Base-by-base conservation (phyloP, 2,113 vertebrate genomes). In the Otus sunia region DNA sequence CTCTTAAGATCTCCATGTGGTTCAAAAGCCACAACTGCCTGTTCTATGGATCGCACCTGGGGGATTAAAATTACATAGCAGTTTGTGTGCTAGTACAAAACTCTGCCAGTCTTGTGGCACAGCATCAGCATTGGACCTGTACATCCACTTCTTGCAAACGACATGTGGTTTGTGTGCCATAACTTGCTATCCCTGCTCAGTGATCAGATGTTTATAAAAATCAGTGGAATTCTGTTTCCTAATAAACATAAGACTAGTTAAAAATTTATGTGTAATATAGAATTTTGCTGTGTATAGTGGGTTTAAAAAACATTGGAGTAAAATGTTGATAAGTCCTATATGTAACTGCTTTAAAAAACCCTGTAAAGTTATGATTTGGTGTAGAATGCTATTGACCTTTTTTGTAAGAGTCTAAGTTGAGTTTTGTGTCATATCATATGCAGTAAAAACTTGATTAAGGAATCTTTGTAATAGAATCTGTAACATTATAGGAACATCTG, bases 321-420 rank as follows among this genome's bases (percentile, higher is more conserved):
- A 59, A 72, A 43, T 0, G 0, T 45, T 68, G 27, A 1, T 53
- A 53, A 73, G 5, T 50, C 34, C 22, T 18, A 2, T 23, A 26
- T 67, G 21, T 49, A 67, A 23, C 41, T 64, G 6, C 20, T 63
- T 37, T 47, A n/a, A 83, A 80, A 52, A 30, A 22, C 0, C 27
- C 2, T 7, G 5, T 72, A n/a, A 60, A 72, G 16, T 32, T 73
- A 12, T 19, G 11, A 53, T 79, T 79, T 63, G 15, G 4, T 64
- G 29, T 50, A 64, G 59, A 86, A 66, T 62, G 30, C 8, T 56
- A 1, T 22, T 71, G 89, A 39, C 15, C 18, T 67, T 77, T 64
- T 76, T 45, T 2, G 2, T 59, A 78, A 43, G 52, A 58, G 13
- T 29, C 3, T 45, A 34, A 78, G 10, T 30, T 32, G 12, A 55